These are phyloP conservation scores for Spilogale gracilis DNA, from an alignment of 2,113 vertebrate genomes.

Conservation along the genomic window DNA sequence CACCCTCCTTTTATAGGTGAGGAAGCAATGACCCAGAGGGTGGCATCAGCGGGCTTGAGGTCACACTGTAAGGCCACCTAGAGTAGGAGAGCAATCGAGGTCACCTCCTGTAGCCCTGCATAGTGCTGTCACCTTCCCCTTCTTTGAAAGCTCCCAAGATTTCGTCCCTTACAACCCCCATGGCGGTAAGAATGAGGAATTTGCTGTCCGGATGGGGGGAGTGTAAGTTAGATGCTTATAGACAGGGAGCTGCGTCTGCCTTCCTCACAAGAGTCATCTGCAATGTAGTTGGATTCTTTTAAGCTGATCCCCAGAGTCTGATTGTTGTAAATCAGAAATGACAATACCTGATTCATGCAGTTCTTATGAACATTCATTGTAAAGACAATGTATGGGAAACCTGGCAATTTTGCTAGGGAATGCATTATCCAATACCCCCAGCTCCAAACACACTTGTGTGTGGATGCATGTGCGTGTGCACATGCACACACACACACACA, in stretches of 20 bases:
- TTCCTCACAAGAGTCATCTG: not conserved
- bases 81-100: not conserved
- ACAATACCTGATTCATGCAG: not conserved
- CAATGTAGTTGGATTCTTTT: not conserved
- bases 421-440: not conserved
- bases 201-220: not conserved
- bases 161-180: not conserved
- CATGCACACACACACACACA: not conserved
- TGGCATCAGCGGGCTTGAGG: rapidly evolving
- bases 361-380: conserved; percentile 4
- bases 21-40: not conserved
- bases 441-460: not conserved
- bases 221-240: not conserved
- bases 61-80: not conserved
- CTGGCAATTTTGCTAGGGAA: not conserved
- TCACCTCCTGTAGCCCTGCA: not conserved
- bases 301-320: conserved; percentile 17
- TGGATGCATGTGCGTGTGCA: too few relatives aligned
- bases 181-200: not conserved
- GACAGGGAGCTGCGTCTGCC: not conserved
- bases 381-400: not conserved
- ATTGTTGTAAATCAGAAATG: not conserved
- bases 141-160: not conserved
- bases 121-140: not conserved
- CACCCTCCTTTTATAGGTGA: not conserved